Evolutionary conservation across 2,888 invertebrate species (phyloP).

Genomic region (Tetragnatha montana): DNA sequence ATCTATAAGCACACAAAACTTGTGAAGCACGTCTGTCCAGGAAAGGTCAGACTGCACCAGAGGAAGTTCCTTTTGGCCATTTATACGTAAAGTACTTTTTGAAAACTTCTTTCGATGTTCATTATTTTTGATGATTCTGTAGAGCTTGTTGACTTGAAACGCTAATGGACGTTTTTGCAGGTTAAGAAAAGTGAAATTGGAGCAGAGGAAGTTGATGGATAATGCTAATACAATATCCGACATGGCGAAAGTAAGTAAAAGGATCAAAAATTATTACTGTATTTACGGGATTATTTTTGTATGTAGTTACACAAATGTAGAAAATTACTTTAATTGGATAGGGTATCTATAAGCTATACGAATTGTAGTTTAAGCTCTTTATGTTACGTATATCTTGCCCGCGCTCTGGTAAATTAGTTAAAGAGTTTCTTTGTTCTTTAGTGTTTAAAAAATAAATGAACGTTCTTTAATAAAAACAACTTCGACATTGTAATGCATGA

Average conservation of each 20-base stretch:
- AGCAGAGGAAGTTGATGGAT: constrained; percentile 99
- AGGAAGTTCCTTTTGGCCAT: constrained; percentile 99
- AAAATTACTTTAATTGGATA: no score
- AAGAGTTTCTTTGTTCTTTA: no score
- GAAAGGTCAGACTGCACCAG: constrained; percentile 97
- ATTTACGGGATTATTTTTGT: no score
- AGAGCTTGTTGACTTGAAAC: background rate
- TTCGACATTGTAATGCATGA: no score
- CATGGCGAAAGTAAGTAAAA: constrained; percentile 93
- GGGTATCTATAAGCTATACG: background rate
- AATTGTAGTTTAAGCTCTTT: background rate
- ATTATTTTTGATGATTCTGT: background rate
- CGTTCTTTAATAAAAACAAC: no score
- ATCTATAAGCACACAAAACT: constrained; percentile 99
- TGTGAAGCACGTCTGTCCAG: constrained; percentile 96
- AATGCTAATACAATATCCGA: constrained; percentile 99
- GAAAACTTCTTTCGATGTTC: background rate
- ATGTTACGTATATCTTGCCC: no score
- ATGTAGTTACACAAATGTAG: no score
- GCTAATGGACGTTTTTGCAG: constrained; percentile 78
- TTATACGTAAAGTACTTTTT: constrained; percentile 86
- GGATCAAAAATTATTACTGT: no score
- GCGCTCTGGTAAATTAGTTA: no score
- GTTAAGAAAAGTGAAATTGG: constrained; percentile 99
- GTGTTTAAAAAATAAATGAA: no score